These are phyloP conservation scores for Gastrophysa polygoni DNA, from an alignment of 2,888 invertebrate genomes.

Conservation along the genomic window DNA sequence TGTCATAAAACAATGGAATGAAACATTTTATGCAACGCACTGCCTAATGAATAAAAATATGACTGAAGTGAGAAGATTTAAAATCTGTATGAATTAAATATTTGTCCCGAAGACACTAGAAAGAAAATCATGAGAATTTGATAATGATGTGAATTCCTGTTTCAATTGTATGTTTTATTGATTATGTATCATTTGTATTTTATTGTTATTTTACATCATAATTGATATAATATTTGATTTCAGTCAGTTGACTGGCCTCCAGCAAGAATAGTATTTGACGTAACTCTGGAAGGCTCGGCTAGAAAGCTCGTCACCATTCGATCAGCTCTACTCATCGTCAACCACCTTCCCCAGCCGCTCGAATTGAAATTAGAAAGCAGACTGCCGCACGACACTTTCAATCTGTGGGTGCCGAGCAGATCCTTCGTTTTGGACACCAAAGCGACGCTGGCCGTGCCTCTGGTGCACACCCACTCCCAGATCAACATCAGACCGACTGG, in stretches of 20 bases:
- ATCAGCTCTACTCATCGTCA: conserved; percentile 83
- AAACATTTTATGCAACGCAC: too few species aligned
- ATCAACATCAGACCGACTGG: conserved; percentile 76
- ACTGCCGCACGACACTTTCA: conserved; percentile 54
- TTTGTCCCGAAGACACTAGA: too few species aligned
- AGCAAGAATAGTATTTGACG: conserved; percentile 88
- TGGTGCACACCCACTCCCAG: conserved; percentile 74
- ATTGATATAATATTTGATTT: conserved; percentile 14
- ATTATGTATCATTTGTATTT: too few species aligned
- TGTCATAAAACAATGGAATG: too few species aligned
- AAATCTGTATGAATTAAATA: too few species aligned
- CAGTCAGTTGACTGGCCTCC: conserved; percentile 54
- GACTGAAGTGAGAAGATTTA: too few species aligned
- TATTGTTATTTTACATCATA: too few species aligned
- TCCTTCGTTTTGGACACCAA: conserved; percentile 61
- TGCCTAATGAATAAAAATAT: too few species aligned
- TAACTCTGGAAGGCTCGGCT: conserved; percentile 91
- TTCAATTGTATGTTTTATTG: too few species aligned
- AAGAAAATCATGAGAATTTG: too few species aligned
- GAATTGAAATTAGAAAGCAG: conserved; percentile 73
- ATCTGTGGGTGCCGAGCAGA: conserved; percentile 53
- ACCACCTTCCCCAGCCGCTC: conserved; percentile 75
- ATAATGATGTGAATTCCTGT: too few species aligned
- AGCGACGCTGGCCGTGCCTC: conserved; percentile 74
- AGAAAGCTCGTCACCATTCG: conserved; percentile 91